Conservation (phyloP, 2,888 invertebrate species). For the Tiliacea aurago region DNA sequence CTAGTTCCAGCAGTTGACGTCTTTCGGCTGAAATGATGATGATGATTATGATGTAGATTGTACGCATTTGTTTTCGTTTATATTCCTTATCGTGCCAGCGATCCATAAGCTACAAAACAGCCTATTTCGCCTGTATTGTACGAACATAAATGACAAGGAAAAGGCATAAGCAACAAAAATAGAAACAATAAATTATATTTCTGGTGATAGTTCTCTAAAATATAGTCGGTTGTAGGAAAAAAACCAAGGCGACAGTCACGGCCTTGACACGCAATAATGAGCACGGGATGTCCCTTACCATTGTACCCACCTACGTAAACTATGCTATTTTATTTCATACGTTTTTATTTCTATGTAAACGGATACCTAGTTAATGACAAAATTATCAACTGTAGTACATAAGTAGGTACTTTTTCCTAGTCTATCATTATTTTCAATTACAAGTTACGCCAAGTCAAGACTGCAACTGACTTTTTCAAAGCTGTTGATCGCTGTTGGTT, state of each 20-base stretch:
- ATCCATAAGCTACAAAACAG: constrained; percentile 4
- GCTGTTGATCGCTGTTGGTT: too few relatives aligned
- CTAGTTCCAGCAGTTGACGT: too few relatives aligned
- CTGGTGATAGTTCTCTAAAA: constrained; percentile 51
- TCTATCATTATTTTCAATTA: not conserved
- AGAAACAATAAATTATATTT: constrained; percentile 54
- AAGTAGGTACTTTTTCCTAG: not conserved
- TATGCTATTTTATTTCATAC: constrained; percentile 7
- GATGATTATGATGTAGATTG: too few relatives aligned
- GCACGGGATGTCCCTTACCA: constrained; percentile 58
- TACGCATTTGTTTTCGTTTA: not conserved
- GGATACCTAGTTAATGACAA: not conserved
- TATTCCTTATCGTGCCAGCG: constrained; percentile 2
- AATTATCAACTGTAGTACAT: not conserved
- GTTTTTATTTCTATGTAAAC: not conserved
- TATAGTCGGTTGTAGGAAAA: constrained; percentile 62
- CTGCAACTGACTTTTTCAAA: not conserved
- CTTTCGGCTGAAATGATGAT: too few relatives aligned
- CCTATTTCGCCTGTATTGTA: constrained; percentile 17
- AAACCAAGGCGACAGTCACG: constrained; percentile 68
- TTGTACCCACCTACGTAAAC: constrained; percentile 12
- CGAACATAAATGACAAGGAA: constrained; percentile 41
- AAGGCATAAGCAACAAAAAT: constrained; percentile 39
- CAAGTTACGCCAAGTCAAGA: not conserved
- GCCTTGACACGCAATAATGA: constrained; percentile 67